Conservation (phyloP, 2,113 vertebrate species). For the Hirundichthys speculiger region DNA sequence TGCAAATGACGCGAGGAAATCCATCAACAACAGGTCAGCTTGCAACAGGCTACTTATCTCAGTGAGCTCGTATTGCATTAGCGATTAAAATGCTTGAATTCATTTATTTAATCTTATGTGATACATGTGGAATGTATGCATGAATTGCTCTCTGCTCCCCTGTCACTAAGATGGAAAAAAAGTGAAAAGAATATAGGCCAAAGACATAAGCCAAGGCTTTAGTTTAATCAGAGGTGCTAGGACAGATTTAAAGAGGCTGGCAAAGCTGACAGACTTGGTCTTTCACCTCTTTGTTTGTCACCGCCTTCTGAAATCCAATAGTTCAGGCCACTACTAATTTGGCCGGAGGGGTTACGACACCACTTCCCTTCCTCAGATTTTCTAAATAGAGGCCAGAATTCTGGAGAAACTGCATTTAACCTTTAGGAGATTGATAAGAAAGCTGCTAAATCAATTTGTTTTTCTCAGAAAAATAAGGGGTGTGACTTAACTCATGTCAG, state of each 20-base stretch:
- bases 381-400: conserved; percentile 64
- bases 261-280: too few species aligned
- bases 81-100: neutral
- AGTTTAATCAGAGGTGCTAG: too few species aligned
- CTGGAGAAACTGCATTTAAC: conserved; percentile 64
- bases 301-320: conserved; percentile 44
- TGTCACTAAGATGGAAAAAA: too few species aligned
- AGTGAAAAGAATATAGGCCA: conserved; percentile 57
- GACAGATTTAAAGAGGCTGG: too few species aligned
- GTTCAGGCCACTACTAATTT: conserved; percentile 46
- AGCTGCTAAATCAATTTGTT: too few species aligned
- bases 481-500: too few species aligned
- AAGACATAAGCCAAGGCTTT: conserved; percentile 32
- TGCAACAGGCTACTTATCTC: too few species aligned
- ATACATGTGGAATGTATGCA: conserved; percentile 28
- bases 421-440: conserved; percentile 66
- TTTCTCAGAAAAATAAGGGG: too few species aligned
- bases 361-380: conserved; percentile 52
- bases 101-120: conserved; percentile 20
- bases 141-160: too few species aligned
- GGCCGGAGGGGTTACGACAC: conserved; percentile 47
- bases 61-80: conserved; percentile 16
- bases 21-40: conserved; percentile 36
- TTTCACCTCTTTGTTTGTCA: too few species aligned
- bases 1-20: conserved; percentile 5